Base-by-base conservation (phyloP, 1,140 invertebrate genomes). In the Chymomyza costata region DNA sequence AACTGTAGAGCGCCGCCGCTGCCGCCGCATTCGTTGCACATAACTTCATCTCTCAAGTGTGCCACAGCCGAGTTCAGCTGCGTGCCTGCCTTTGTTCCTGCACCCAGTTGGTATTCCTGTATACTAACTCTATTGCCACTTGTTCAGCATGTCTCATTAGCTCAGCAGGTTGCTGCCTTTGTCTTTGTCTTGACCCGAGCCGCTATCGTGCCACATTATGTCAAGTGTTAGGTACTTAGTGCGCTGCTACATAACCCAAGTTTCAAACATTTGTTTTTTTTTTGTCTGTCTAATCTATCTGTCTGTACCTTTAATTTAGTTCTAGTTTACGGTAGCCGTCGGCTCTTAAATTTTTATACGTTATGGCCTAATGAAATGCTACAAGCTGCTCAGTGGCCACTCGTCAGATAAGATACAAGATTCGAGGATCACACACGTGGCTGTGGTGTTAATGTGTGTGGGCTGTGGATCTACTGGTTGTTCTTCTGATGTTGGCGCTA, bases 181-280 rank as follows among this genome's bases (percentile, higher is more conserved):
- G 2, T 2, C 39, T 19, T 11, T 15, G 3, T 41, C 39, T 44
- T 59, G 71, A 76, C 71, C 71, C 59, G 71, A 39, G 51, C 63
- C 71, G 70, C 70, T 76, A 76, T 76, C 71, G 40, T 31, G 62
- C 58, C 58, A 54, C 66, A 76, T 76, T 76, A 78, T 76, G 71
- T 78, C 71, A 78, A 80, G 73, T 80, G 73, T 80, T 80, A 80
- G 73, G 73, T 80, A 80, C 73, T 80, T 80, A 80, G 73, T 55
- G 67, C 73, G 67, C 67, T 43, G 18, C 40, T 17, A 21, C 48
- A 57, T 53, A 50, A n/a, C n/a, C n/a, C n/a, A n/a, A n/a, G n/a
- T n/a, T n/a, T n/a, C n/a, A n/a, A n/a, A n/a, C n/a, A n/a, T n/a
- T n/a, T n/a, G n/a, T n/a, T n/a, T n/a, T n/a, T n/a, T n/a, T n/a